Evolutionary conservation across 2,888 invertebrate genomes (phyloP), one percentile per base, ranked within the genome.

Genomic region (Acrobasis suavella): DNA sequence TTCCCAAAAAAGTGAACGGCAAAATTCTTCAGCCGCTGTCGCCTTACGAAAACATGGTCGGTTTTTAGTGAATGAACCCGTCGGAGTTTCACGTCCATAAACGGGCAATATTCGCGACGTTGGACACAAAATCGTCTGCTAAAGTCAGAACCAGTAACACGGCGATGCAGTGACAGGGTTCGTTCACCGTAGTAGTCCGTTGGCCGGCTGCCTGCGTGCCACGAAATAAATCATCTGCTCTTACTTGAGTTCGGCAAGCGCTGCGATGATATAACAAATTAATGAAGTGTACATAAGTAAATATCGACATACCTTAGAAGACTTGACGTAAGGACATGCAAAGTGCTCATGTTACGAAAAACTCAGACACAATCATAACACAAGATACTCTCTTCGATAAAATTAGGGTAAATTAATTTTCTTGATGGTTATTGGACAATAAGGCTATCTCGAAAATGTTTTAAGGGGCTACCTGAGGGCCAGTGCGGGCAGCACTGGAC

Each of bases 141-240:
- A 70, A 73, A 77, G 83, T 87, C 88, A 83, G 89, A 91, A 91
- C 90, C 86, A 83, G 91, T 86, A 86, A 79, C 74, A 75, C 77
- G 74, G 75, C 75, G 81, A 77, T 75, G 79, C 74, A 80, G 84
- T 86, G 86, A 86, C 86, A 86, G 83, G 84, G 91, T 90, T 91
- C 91, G 86, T 91, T 91, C 86, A 91, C 91, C 91, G 88, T 80
- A 74, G 77, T 73, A 80, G 78, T 72, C 78, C 71, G 76, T 78
- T 75, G 70, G 73, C 71, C 74, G 71, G 73, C 69, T 22, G 55
- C n/a, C 49, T 55, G 38, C 74, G 72, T 69, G 74, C 73, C 74
- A 75, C 76, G 74, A 81, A 85, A 85, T 87, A 86, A 82, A 87
- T 89, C 86, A 87, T 85, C 79, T 80, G 80, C 79, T 80, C 79